phyloP scores from a whole-genome alignment of 2,888 invertebrate genomes.

The Patella caerulea region DNA sequence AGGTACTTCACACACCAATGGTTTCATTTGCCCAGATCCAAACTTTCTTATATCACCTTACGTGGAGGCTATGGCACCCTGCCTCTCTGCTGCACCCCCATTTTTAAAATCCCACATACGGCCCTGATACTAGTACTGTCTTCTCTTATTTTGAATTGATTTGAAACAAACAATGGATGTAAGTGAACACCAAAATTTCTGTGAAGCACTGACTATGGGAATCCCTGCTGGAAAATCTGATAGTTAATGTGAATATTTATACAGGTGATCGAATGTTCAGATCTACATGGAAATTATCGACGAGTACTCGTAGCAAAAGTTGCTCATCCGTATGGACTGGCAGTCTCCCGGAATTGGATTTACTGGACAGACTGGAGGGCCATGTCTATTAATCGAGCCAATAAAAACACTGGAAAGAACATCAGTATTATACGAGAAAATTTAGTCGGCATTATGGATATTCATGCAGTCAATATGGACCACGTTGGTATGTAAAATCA shows the following conservation, averaged over 20 bases:
- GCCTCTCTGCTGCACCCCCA: too few species aligned
- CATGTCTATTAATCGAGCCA: slow-evolving; percentile 82
- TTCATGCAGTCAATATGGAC: slow-evolving; percentile 78
- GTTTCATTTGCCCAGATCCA: too few species aligned
- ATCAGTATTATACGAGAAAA: slow-evolving; percentile 80
- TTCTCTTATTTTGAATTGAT: too few species aligned
- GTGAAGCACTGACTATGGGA: too few species aligned
- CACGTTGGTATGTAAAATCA: slow-evolving; percentile 40
- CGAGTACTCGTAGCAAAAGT: slow-evolving; percentile 70
- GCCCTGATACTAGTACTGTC: too few species aligned
- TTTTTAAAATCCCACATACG: too few species aligned
- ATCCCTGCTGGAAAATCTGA: too few species aligned
- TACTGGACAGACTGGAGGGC: slow-evolving; percentile 96
- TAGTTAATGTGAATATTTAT: slow-evolving; percentile 4
- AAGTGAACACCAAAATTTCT: too few species aligned
- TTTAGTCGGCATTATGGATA: slow-evolving; percentile 88
- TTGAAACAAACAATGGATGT: too few species aligned
- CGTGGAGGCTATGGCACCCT: too few species aligned
- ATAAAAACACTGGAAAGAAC: slow-evolving; percentile 79
- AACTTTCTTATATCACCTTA: too few species aligned
- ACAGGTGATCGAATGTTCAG: slow-evolving; percentile 67
- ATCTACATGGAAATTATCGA: slow-evolving; percentile 67
- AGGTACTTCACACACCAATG: too few species aligned
- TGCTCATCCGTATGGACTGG: slow-evolving; percentile 89
- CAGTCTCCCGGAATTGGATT: slow-evolving; percentile 83